Base-by-base conservation (phyloP, 2,888 invertebrate species). In the Entomobrya multifasciata region DNA sequence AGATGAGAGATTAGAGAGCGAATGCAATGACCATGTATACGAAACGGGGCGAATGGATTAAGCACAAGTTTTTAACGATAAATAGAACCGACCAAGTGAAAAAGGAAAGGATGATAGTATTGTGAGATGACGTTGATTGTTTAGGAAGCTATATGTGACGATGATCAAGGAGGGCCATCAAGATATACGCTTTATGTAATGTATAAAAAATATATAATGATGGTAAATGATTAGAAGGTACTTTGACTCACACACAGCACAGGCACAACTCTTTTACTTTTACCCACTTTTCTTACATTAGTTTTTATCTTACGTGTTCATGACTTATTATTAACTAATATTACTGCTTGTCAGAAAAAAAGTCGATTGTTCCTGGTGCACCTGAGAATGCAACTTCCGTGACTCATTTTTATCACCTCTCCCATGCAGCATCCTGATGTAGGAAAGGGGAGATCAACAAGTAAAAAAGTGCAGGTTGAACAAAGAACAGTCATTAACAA, bases 351-450 rank as follows among this genome's bases (percentile, higher is more conserved):
- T n/a, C n/a, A n/a, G n/a, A n/a, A n/a, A n/a, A n/a, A 60, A 77
- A 41, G 77, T 49, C 27, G 62, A 60, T 6, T 74, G 60, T 47
- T 81, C 17, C 11, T 55, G 15, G 57, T 84, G 84, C 84, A 84
- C 84, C 84, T 84, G 84, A 84, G 84, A 60, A 84, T 84, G 84
- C 47, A 67, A 74, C 47, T 74, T 49, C 76, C 76, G 74, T 83
- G 83, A 83, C 83, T 76, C 76, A 65, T 36, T 27, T 72, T 36
- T 52, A 20, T n/a, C n/a, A n/a, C 36, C 20, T 72, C 27, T 52
- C n/a, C n/a, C n/a, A n/a, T n/a, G n/a, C n/a, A n/a, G n/a, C 22
- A 20, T 62, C 25, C n/a, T 57, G 44, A 41, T 60, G 41, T 44
- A 41, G 25, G 60, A 41, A 44, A 36, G 57, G 36, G 55, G 20